phyloP scores from a whole-genome alignment of 1,140 invertebrate genomes.

The Macrocentrus cingulum region DNA sequence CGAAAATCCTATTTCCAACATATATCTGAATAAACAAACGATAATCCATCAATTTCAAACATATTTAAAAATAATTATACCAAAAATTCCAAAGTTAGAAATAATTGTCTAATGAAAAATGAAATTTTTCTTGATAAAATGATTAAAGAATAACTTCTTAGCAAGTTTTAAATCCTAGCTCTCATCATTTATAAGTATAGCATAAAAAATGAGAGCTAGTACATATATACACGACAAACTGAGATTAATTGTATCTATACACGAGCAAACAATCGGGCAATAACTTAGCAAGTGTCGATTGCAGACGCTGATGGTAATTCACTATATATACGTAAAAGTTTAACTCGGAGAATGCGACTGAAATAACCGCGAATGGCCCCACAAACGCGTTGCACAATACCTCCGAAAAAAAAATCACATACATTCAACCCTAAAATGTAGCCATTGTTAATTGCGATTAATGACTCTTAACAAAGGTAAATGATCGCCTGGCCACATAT shows the following conservation, averaged over 20 bases:
- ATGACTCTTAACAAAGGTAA: constrained; percentile 4
- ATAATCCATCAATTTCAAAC: too few relatives aligned
- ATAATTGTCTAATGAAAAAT: too few relatives aligned
- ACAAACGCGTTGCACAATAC: not conserved
- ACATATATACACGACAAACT: not conserved
- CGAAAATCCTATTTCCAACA: too few relatives aligned
- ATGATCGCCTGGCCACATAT: not conserved
- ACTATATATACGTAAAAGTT: constrained; percentile 5
- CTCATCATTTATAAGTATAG: too few relatives aligned
- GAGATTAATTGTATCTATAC: constrained; percentile 14
- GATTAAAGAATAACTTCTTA: too few relatives aligned
- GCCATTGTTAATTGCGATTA: constrained; percentile 24
- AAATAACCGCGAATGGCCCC: constrained; percentile 1
- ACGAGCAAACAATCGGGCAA: constrained; percentile 2
- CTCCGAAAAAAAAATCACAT: too few relatives aligned
- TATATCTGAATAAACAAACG: too few relatives aligned
- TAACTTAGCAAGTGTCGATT: constrained; percentile 23
- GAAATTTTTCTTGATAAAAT: too few relatives aligned
- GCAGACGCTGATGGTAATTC: constrained; percentile 13
- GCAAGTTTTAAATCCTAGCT: too few relatives aligned
- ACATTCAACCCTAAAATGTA: too few relatives aligned
- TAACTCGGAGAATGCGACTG: constrained; percentile 9
- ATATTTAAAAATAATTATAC: too few relatives aligned
- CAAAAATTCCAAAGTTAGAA: too few relatives aligned
- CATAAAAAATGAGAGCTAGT: not conserved